A percentile compares a stretch with the other conserved stretches of the same genome.
Evolutionary conservation across 2,888 invertebrate genomes (phyloP).

Genomic region (Heliconius hortense): DNA sequence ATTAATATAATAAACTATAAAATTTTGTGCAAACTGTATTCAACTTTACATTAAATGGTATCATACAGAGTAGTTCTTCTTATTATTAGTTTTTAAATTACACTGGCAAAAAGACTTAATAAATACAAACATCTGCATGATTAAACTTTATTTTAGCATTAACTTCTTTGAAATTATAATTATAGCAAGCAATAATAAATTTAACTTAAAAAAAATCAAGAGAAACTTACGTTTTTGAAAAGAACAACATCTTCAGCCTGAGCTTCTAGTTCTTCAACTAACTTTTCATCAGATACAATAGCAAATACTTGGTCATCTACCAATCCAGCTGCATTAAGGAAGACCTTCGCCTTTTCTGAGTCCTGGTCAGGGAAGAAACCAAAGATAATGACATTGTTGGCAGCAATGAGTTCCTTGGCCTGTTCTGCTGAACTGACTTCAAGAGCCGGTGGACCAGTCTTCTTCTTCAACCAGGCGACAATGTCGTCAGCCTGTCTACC

Average conservation of each 20-base stretch:
- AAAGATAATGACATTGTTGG: conserved; percentile 90
- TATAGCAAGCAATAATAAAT: not conserved
- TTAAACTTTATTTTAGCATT: not conserved
- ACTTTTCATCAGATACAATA: conserved; percentile 89
- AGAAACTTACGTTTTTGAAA: conserved; percentile 91
- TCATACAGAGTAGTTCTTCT: too few relatives aligned
- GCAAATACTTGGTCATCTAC: conserved; percentile 95
- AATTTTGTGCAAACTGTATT: too few relatives aligned
- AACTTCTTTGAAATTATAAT: not conserved
- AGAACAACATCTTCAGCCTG: conserved; percentile 90
- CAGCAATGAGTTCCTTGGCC: conserved; percentile 91
- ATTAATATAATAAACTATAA: not conserved
- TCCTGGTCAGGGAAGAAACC: conserved; percentile 95
- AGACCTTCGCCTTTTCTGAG: conserved; percentile 91
- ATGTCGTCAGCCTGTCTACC: conserved; percentile 96
- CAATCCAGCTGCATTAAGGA: conserved; percentile 88
- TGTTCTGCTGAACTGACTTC: conserved; percentile 89
- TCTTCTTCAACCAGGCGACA: conserved; percentile 96
- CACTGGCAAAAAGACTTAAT: not conserved
- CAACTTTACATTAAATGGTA: too few relatives aligned
- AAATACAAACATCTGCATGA: too few relatives aligned
- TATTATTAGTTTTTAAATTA: not conserved
- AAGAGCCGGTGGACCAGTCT: conserved; percentile 97
- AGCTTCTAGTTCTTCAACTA: conserved; percentile 90
- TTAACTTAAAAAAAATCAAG: not conserved